phyloP scores from a whole-genome alignment of 2,113 vertebrate genomes.

The Corythornis vintsioides region DNA sequence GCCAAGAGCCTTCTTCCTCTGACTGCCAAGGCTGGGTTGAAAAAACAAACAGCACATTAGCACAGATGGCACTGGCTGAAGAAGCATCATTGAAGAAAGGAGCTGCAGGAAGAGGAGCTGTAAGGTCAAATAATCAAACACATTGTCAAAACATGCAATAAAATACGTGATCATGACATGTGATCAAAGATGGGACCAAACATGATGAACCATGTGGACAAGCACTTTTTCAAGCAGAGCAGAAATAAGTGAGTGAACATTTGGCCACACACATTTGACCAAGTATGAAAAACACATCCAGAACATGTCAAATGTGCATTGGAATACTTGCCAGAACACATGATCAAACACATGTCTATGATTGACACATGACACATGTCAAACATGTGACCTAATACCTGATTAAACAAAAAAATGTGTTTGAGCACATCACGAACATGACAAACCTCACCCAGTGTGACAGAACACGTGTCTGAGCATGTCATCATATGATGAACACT shows the following conservation, averaged over 20 bases:
- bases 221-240: neutral
- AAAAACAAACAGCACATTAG: neutral
- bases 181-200: neutral
- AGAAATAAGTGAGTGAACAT: neutral
- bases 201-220: neutral
- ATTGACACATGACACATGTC: neutral
- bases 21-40: conserved; percentile 93
- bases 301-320: neutral
- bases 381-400: neutral
- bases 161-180: accelerated
- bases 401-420: neutral
- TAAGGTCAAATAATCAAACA: neutral
- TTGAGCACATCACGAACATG: neutral
- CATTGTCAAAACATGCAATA: neutral
- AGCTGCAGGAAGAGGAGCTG: neutral
- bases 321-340: neutral
- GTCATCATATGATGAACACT: neutral
- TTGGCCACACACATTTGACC: neutral
- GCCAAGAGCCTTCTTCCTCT: conserved; percentile 97
- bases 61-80: neutral
- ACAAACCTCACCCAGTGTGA: neutral
- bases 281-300: neutral
- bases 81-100: neutral
- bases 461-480: neutral
- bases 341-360: neutral